Percentiles rank a stretch among this genome's conserved stretches.
Conservation (phyloP, 2,888 invertebrate species). For the Tachina fera region DNA sequence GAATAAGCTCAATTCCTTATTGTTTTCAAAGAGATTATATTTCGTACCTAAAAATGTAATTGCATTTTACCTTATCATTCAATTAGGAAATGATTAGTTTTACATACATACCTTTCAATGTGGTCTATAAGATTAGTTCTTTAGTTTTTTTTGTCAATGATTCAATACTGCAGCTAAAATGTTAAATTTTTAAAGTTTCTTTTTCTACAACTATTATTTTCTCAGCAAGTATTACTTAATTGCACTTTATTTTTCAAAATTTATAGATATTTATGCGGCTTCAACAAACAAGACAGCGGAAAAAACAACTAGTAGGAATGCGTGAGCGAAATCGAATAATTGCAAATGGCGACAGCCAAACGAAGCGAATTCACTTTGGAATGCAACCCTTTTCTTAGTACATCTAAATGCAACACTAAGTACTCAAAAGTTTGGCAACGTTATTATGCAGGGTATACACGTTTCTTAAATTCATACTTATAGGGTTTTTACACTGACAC, state of each 20-base stretch:
- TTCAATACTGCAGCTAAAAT: conserved; percentile 22
- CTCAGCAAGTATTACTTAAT: conserved; percentile 19
- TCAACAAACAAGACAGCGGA: conserved; percentile 68
- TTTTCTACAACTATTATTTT: conserved; percentile 34
- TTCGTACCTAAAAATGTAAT: neutral
- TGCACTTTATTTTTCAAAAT: conserved; percentile 48
- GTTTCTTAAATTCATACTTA: too few species aligned
- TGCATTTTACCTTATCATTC: conserved; percentile 1
- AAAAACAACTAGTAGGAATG: conserved; percentile 72
- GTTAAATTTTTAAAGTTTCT: neutral
- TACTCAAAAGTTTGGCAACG: neutral
- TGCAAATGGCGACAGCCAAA: conserved; percentile 72
- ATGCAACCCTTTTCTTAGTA: neutral
- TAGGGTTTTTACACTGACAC: too few species aligned
- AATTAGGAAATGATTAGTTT: neutral
- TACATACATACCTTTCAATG: conserved; percentile 42
- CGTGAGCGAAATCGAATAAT: conserved; percentile 66
- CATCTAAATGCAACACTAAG: neutral
- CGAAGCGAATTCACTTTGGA: conserved; percentile 31
- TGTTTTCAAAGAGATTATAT: neutral
- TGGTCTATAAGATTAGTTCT: neutral
- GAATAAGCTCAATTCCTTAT: neutral
- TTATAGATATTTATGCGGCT: conserved; percentile 60
- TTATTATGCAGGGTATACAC: neutral
- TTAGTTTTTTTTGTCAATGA: neutral